Evolutionary conservation across 2,797 vertebrate genomes (phyloP), one percentile per base, ranked within the genome.

Genomic region (Sebastolobus altivelis): DNA sequence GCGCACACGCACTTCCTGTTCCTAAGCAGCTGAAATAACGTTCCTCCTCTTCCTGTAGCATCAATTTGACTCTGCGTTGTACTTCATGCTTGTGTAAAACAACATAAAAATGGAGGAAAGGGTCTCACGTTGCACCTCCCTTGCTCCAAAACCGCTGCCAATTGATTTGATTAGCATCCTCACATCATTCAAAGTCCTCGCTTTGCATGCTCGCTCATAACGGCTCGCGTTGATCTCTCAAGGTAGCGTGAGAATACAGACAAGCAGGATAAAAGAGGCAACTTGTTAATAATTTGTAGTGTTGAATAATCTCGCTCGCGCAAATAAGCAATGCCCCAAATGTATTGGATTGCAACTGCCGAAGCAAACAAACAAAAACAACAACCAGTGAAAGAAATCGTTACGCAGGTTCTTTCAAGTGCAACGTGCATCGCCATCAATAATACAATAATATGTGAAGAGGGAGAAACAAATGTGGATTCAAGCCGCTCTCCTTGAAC

Each of bases 261-360:
- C 13, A 35, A 46, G 63, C 46, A 8, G 54, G 83, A 88, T 86
- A 40, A 89, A 80, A 79, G 72, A 83, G 72, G 59, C 63, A 59
- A 60, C 75, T 91, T 69, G 83, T 94, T 85, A 91, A 94, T 92
- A 89, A 94, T 94, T 94, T 91, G 85, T 85, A 55, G 31, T 79
- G 84, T 88, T 88, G 92, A 92, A 89, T 90, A 87, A 89, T 88
- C 80, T 75, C 62, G 27, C 80, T 70, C 69, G 65, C 80, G 65
- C 75, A 81, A 81, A 90, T 81, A 87, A 73, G 63, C 84, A 87
- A 88, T 72, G 63, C 88, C 90, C 87, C 87, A 77, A 86, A 93
- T 84, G 87, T 72, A 88, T 85, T 82, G 16, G 85, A 80, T 61
- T 83, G 81, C 25, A 66, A 43, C 55, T 25, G 67, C 35, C 0